A percentile compares a stretch with the other conserved stretches of the same genome.
phyloP scores from a whole-genome alignment of 2,888 invertebrate genomes.

The Odontocerum albicorne region DNA sequence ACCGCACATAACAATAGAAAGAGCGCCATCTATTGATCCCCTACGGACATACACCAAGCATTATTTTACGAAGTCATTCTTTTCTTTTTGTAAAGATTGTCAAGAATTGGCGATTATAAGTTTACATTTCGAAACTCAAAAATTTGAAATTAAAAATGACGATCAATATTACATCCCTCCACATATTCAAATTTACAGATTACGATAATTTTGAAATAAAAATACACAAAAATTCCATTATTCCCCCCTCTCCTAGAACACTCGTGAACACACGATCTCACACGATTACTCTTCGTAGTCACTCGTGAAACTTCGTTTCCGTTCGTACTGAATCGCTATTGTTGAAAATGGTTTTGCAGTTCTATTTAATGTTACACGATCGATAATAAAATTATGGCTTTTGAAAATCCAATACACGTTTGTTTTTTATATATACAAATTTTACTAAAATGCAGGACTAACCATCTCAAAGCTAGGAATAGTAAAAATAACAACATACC shows the following conservation, averaged over 20 bases:
- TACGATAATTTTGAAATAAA: neutral
- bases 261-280: conserved; percentile 9
- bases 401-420: too few species aligned
- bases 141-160: too few species aligned
- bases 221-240: conserved; percentile 5
- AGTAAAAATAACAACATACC: too few species aligned
- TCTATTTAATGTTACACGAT: conserved; percentile 20
- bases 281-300: too few species aligned
- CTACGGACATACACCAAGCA: conserved; percentile 21
- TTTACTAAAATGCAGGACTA: too few species aligned
- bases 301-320: conserved; percentile 2
- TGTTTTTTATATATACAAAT: too few species aligned
- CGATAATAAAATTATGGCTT: conserved; percentile 17
- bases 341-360: conserved; percentile 15
- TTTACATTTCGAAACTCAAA: neutral
- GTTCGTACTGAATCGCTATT: conserved; percentile 2
- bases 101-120: neutral
- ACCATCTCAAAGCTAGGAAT: too few species aligned
- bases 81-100: conserved; percentile 3
- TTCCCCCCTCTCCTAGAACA: conserved; percentile 9
- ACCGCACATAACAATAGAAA: conserved; percentile 64
- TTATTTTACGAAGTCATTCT: conserved; percentile 29
- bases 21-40: conserved; percentile 63
- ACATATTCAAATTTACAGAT: neutral
- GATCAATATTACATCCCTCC: neutral